A percentile compares a stretch with the other conserved stretches of the same genome.
Evolutionary conservation across 2,888 invertebrate species (phyloP).

Genomic region (Gibbula magus): DNA sequence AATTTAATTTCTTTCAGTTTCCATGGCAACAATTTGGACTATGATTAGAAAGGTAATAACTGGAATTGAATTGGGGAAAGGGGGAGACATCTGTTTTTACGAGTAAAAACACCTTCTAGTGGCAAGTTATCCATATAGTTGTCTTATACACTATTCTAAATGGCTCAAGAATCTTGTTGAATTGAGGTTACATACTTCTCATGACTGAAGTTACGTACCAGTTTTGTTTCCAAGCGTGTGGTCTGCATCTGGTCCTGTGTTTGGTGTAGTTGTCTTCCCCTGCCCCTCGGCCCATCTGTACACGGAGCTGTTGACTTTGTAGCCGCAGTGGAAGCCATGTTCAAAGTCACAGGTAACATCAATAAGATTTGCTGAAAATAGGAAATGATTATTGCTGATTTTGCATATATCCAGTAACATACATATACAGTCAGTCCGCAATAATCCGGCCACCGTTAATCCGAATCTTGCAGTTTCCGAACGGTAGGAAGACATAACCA

Average conservation of each 20-base stretch:
- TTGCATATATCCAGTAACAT: not conserved
- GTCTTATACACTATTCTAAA: too few relatives aligned
- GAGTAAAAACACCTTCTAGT: too few relatives aligned
- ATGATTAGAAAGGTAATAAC: too few relatives aligned
- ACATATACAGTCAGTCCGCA: too few relatives aligned
- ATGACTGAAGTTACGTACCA: conserved; percentile 35
- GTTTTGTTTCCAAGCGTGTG: conserved; percentile 51
- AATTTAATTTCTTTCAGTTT: too few relatives aligned
- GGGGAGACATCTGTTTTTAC: too few relatives aligned
- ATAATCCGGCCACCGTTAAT: too few relatives aligned
- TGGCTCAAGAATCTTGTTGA: not conserved
- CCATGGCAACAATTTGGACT: too few relatives aligned
- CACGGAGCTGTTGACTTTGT: conserved; percentile 39
- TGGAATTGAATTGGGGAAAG: too few relatives aligned
- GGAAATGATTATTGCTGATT: not conserved
- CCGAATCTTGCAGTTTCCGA: too few relatives aligned
- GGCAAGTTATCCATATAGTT: too few relatives aligned
- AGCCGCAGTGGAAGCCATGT: conserved; percentile 64
- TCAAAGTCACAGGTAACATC: conserved; percentile 66
- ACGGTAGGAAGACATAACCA: too few relatives aligned
- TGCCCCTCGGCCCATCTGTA: conserved; percentile 48
- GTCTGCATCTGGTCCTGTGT: conserved; percentile 60
- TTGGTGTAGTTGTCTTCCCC: conserved; percentile 59
- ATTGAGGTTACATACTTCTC: not conserved
- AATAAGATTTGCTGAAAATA: conserved; percentile 44